Percentiles rank a stretch among this genome's conserved stretches.
These are phyloP conservation scores for Schrankia costaestrigalis DNA, from an alignment of 2,888 invertebrate genomes.

Conservation along the genomic window DNA sequence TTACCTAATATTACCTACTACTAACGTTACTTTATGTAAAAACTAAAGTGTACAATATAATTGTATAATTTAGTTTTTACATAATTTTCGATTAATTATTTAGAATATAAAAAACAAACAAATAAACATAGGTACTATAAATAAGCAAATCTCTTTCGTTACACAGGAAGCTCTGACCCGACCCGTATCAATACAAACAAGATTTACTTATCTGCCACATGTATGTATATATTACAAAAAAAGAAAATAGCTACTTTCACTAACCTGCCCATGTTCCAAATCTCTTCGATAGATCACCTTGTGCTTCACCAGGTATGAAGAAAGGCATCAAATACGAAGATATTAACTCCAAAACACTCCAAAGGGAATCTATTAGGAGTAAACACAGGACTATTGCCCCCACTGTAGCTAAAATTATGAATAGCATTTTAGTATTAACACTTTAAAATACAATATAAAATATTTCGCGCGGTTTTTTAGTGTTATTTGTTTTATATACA, in stretches of 20 bases:
- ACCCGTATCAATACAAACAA: conserved; percentile 6
- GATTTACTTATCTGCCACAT: not conserved
- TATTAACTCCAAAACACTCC: conserved; percentile 80
- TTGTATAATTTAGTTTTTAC: no score
- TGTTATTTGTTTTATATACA: conserved; percentile 12
- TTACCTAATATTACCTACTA: no score
- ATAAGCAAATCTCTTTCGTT: no score
- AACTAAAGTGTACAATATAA: no score
- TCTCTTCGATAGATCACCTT: conserved; percentile 81
- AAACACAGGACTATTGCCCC: conserved; percentile 75
- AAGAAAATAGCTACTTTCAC: conserved; percentile 45
- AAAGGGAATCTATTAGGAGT: conserved; percentile 80
- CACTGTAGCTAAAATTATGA: conserved; percentile 60
- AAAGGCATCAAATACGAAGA: conserved; percentile 84
- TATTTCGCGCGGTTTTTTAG: conserved; percentile 17
- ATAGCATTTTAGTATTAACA: conserved; percentile 26
- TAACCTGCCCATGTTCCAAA: conserved; percentile 95
- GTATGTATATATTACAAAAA: not conserved
- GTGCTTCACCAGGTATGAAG: conserved; percentile 82
- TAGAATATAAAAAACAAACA: no score
- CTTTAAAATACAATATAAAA: conserved; percentile 3
- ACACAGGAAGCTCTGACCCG: no score
- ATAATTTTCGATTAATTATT: no score
- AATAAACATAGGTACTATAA: no score
- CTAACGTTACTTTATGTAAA: no score